Percentiles rank a stretch among this genome's conserved stretches.
Evolutionary conservation across 2,888 invertebrate genomes (phyloP).

Genomic region (Nephrocerus scutellatus): DNA sequence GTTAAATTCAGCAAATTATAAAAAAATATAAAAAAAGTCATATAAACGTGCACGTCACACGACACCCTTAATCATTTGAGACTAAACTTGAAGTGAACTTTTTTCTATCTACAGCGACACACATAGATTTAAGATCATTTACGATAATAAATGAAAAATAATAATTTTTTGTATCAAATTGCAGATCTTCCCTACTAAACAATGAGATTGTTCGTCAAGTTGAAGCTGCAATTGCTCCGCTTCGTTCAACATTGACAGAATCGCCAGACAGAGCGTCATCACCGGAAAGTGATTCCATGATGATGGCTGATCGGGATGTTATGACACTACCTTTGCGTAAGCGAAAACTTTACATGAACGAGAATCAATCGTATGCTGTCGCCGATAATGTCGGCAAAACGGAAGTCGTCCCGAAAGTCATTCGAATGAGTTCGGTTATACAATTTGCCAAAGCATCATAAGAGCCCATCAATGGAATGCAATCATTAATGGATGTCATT

Average conservation of each 20-base stretch:
- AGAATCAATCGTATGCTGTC: conserved; percentile 48
- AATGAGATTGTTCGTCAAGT: conserved; percentile 52
- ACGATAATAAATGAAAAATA: no score
- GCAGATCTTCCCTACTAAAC: conserved; percentile 37
- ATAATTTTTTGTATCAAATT: no score
- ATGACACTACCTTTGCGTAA: conserved; percentile 70
- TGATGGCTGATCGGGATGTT: conserved; percentile 53
- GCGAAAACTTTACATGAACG: conserved; percentile 68
- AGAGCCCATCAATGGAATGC: no score
- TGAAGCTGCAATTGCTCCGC: conserved; percentile 59
- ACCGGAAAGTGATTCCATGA: conserved; percentile 52
- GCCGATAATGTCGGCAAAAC: conserved; percentile 6
- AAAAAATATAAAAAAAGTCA: no score
- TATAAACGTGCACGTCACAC: no score
- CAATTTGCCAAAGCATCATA: conserved; percentile 72
- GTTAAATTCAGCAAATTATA: no score
- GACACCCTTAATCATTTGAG: no score
- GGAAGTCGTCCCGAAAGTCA: conserved; percentile 34
- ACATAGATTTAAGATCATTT: no score
- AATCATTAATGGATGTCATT: no score
- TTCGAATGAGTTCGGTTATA: conserved; percentile 67
- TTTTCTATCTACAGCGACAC: no score
- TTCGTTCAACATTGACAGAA: conserved; percentile 52
- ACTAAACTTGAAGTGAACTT: no score
- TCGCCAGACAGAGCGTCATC: conserved; percentile 50